Evolutionary conservation across 2,113 vertebrate species (phyloP).

Genomic region (Sterrhoptilus dennistouni): DNA sequence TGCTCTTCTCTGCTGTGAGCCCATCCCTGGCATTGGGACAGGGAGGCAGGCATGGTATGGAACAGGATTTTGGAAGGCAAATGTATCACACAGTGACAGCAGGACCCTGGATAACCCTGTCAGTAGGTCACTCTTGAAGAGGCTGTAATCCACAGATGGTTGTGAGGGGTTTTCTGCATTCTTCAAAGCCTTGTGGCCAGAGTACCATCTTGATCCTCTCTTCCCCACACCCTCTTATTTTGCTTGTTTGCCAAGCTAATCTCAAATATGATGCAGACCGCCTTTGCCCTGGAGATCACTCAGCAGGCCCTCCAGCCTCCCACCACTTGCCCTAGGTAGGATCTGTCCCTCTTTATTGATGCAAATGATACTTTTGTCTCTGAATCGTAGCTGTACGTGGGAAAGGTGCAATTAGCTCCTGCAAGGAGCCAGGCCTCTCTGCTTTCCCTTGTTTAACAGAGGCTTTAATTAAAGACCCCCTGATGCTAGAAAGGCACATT

Average conservation of each 20-base stretch:
- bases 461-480: conserved; percentile 81
- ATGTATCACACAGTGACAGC: rapidly evolving
- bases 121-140: background rate
- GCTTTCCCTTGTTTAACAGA: conserved; percentile 78
- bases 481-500: conserved; percentile 78
- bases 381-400: conserved; percentile 34
- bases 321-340: background rate
- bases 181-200: background rate
- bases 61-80: background rate
- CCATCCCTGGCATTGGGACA: background rate
- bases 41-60: background rate
- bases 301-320: background rate
- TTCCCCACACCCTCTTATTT: background rate
- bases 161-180: background rate
- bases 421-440: conserved; percentile 54
- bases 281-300: background rate
- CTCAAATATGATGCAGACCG: background rate
- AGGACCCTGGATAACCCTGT: background rate
- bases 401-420: conserved; percentile 74
- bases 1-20: background rate
- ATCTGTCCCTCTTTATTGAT: conserved; percentile 54
- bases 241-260: background rate
- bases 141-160: background rate
- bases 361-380: conserved; percentile 53
- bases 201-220: background rate